phyloP scores from a whole-genome alignment of 2,113 vertebrate species.

The Dendropsophus ebraccatus region DNA sequence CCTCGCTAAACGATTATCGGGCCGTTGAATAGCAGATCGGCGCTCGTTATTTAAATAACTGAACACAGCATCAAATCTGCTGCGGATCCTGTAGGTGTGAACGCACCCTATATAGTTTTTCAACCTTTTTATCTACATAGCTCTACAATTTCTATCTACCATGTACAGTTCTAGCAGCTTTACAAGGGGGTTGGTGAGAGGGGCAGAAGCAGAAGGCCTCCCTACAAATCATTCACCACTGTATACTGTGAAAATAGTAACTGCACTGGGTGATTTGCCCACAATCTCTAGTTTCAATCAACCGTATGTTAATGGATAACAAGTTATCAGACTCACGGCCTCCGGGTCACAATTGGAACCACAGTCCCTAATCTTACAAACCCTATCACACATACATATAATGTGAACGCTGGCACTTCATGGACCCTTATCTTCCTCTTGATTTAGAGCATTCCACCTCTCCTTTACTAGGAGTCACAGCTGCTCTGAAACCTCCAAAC shows the following conservation, averaged over 20 bases:
- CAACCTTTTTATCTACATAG: not conserved
- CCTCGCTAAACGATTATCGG: no score
- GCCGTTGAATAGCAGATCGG: no score
- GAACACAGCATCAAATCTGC: no score
- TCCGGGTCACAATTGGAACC: not conserved
- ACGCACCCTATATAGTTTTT: no score
- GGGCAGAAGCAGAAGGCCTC: no score
- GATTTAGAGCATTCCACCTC: not conserved
- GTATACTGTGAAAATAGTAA: not conserved
- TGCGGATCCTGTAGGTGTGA: no score
- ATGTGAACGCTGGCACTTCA: no score
- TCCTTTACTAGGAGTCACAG: no score
- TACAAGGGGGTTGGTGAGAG: not conserved
- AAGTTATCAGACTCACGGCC: not conserved
- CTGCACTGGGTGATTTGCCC: not conserved
- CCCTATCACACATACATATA: not conserved
- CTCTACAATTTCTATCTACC: not conserved
- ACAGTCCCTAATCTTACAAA: not conserved
- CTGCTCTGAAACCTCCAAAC: no score
- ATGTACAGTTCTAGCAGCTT: not conserved
- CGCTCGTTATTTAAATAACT: no score
- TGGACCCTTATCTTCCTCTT: not conserved
- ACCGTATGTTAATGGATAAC: not conserved
- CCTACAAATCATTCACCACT: conserved; percentile 20
- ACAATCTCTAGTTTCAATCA: not conserved